Base-by-base conservation (phyloP, 92 coral and sea anemone genomes). In the Parazoanthus darwini region DNA sequence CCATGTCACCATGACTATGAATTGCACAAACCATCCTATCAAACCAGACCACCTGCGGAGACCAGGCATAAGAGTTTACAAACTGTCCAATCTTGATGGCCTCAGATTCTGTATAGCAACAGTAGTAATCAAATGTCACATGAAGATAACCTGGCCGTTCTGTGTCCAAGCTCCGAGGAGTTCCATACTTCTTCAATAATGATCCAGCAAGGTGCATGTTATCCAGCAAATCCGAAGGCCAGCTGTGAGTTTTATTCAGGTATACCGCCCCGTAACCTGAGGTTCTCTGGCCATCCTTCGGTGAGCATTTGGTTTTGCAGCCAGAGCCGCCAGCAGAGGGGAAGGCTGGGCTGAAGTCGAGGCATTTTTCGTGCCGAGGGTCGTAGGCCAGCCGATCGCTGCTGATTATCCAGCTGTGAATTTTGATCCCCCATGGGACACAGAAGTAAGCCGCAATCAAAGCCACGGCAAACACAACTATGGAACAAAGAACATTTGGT, bases 301-400 rank as follows among this genome's bases (percentile, higher is more conserved):
- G 87, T 8, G 71, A 38, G 54, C 90, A 90, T 78, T 85, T 88
- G 26, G 50, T 44, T 23, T 85, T 81, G 46, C 92, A 90, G 67
- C 92, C 92, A 4, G 92, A 85, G 9, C 92, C 90, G 9, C 92
- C 92, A 7, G 81, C 92, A 29, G 92, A 90, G 8, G 92, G 92
- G 80, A 79, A 85, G 48, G 90, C 92, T 18, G 90, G 85, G 58
- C 92, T 90, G 42, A 63, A 90, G 42, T 85, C 85, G 54, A 20
- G 86, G 23, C 92, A 90, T 78, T 80, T 90, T 74, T 90, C 92
- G 29, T 67, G 36, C 43, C 48, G 82, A n/a, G 2, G 37, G 39
- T 46, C 65, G 66, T 50, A n/a, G 0, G n/a, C 22, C 33, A 46
- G 82, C 10, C 6, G 67, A 6, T 22, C 54, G 11, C 48, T 76